These are phyloP conservation scores for Myotis myotis DNA, from an alignment of 2,797 vertebrate species.

Conservation along the genomic window DNA sequence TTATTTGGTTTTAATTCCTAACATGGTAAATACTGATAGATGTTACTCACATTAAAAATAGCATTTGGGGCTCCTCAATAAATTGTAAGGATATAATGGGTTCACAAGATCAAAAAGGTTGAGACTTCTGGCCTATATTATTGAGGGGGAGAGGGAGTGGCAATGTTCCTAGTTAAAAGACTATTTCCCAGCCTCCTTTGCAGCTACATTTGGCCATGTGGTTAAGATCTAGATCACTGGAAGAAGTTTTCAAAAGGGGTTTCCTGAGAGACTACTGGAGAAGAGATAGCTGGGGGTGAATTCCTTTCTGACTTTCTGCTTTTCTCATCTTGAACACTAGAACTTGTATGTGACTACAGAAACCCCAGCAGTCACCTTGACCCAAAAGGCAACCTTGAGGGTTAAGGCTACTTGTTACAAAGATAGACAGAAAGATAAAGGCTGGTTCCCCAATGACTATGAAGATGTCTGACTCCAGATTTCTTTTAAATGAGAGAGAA, in stretches of 20 bases:
- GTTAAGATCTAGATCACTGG: not conserved
- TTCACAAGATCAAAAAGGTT: not conserved
- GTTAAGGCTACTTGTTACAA: not conserved
- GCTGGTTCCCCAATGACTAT: not conserved
- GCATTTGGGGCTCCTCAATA: not conserved
- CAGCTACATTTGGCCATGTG: not conserved
- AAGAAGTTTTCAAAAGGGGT: not conserved
- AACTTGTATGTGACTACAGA: not conserved
- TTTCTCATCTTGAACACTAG: not conserved
- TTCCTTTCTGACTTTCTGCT: not conserved
- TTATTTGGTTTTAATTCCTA: constrained; percentile 7
- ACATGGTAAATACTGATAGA: not conserved
- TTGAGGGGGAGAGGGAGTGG: not conserved
- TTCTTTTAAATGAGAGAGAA: constrained; percentile 13
- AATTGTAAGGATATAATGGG: not conserved
- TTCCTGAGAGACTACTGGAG: not conserved
- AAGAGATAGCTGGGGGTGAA: not conserved
- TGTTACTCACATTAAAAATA: not conserved
- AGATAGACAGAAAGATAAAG: not conserved
- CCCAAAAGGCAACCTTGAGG: not conserved
- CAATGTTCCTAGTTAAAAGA: not conserved
- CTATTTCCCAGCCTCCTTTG: not conserved
- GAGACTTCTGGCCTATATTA: not conserved
- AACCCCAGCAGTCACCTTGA: not conserved
- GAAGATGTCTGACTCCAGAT: not conserved